These are phyloP conservation scores for Phataginus tetradactyla DNA, from an alignment of 2,797 vertebrate species.

Conservation along the genomic window DNA sequence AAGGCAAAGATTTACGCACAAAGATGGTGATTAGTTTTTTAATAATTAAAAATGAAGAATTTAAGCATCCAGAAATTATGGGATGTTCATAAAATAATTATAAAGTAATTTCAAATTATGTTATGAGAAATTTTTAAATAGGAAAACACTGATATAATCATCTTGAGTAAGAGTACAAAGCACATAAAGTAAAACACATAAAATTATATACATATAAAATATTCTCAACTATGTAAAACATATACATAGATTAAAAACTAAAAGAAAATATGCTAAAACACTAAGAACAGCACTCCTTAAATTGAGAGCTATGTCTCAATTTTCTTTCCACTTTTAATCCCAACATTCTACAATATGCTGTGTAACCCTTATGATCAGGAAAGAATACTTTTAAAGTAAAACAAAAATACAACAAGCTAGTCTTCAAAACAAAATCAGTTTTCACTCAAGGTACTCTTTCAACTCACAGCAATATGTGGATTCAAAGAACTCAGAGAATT, in stretches of 20 bases:
- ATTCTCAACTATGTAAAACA: background rate
- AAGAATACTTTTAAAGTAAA: constrained; percentile 37
- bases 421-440: constrained; percentile 34
- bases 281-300: background rate
- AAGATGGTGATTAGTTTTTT: background rate
- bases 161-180: background rate
- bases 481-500: constrained; percentile 22
- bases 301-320: background rate
- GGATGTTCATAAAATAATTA: background rate
- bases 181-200: background rate
- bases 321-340: background rate
- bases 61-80: background rate
- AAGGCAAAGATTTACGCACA: constrained; percentile 8
- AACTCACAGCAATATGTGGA: constrained; percentile 14
- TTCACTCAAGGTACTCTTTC: constrained; percentile 25
- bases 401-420: background rate
- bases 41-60: constrained; percentile 24
- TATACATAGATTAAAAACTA: background rate
- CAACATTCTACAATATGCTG: background rate
- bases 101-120: constrained; percentile 21
- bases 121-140: constrained; percentile 4
- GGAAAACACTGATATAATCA: background rate
- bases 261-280: constrained; percentile 20
- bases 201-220: background rate
- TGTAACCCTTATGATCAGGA: background rate